These are phyloP conservation scores for Agriopis aurantiaria DNA, from an alignment of 2,888 invertebrate genomes.

Conservation along the genomic window DNA sequence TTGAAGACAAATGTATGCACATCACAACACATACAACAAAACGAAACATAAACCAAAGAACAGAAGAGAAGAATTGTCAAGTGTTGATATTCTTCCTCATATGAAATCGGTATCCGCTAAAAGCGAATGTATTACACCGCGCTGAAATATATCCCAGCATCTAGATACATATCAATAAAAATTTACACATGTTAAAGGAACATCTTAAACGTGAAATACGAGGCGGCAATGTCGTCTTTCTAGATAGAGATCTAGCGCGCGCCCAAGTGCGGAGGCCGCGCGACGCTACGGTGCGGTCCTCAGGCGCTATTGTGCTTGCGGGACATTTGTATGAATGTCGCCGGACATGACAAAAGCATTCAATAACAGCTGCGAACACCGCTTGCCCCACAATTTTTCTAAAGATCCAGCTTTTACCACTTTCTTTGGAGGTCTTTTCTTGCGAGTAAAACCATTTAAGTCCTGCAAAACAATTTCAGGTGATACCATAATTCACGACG, in stretches of 20 bases:
- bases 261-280: slow-evolving; percentile 46
- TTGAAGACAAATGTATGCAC: slow-evolving; percentile 20
- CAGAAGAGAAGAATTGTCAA: not conserved
- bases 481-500: not conserved
- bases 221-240: slow-evolving; percentile 53
- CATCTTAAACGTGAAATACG: slow-evolving; percentile 53
- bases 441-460: slow-evolving; percentile 7
- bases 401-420: slow-evolving; percentile 23
- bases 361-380: slow-evolving; percentile 51
- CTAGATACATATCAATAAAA: slow-evolving; percentile 53
- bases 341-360: slow-evolving; percentile 58
- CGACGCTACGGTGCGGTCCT: slow-evolving; percentile 38
- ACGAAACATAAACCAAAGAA: slow-evolving; percentile 3
- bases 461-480: not conserved
- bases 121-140: slow-evolving; percentile 40
- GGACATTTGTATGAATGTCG: slow-evolving; percentile 54
- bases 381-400: slow-evolving; percentile 48
- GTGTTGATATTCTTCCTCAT: slow-evolving; percentile 9
- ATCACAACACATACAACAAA: slow-evolving; percentile 27
- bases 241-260: slow-evolving; percentile 58
- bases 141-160: slow-evolving; percentile 44
- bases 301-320: slow-evolving; percentile 52
- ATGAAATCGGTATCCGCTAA: slow-evolving; percentile 18
- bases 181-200: slow-evolving; percentile 54
- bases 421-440: slow-evolving; percentile 3